A percentile compares a stretch with the other conserved stretches of the same genome.
Conservation (phyloP, 2,113 vertebrate genomes). For the Crypturellus undulatus region DNA sequence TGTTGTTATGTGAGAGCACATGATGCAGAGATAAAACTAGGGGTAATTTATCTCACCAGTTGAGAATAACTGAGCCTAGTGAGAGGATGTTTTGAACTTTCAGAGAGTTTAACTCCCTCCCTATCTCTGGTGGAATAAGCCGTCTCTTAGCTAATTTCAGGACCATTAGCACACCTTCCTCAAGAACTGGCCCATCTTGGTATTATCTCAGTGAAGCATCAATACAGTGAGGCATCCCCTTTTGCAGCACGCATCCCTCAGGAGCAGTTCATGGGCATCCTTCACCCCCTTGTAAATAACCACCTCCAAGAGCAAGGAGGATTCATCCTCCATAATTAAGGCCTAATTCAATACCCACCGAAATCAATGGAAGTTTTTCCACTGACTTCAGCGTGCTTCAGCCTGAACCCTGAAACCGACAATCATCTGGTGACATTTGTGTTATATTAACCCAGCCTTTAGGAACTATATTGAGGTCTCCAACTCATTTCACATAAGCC, state of each 20-base stretch:
- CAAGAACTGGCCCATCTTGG: background rate
- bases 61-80: background rate
- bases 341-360: conserved; percentile 3
- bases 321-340: conserved; percentile 53
- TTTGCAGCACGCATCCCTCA: accelerated
- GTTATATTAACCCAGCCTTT: conserved; percentile 61
- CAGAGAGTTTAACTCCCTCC: background rate
- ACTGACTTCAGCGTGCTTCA: conserved; percentile 6
- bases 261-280: background rate
- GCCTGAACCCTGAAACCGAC: conserved; percentile 12
- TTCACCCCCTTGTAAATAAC: conserved; percentile 30
- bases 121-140: background rate
- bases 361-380: conserved; percentile 55
- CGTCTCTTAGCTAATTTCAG: background rate
- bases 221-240: background rate
- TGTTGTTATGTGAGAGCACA: background rate
- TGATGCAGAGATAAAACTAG: background rate
- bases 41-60: background rate
- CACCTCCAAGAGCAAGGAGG: background rate
- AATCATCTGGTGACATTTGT: conserved; percentile 60
- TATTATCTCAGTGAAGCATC: background rate
- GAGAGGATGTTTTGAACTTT: background rate
- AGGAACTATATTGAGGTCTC: conserved; percentile 61
- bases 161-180: background rate
- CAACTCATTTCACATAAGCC: conserved; percentile 65